Conservation (phyloP, 2,113 vertebrate genomes). For the Alligator sinensis region DNA sequence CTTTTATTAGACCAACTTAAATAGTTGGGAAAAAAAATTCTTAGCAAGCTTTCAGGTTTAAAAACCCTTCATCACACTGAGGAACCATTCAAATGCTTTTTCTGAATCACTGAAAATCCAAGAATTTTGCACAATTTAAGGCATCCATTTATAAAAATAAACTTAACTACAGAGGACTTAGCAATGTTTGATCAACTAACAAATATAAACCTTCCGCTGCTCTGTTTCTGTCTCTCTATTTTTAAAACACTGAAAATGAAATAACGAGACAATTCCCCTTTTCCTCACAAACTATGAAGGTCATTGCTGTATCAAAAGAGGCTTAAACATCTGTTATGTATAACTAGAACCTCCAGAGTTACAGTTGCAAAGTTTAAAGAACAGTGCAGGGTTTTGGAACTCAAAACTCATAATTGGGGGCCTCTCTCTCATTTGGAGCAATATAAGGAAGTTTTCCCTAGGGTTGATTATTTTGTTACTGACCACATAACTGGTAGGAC, state of each 20-base stretch:
- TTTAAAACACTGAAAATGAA: not conserved
- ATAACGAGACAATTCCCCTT: not conserved
- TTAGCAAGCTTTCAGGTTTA: too few species aligned
- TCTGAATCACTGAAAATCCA: not conserved
- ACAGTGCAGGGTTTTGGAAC: too few species aligned
- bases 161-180: not conserved
- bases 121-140: not conserved
- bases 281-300: not conserved
- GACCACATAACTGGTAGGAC: not conserved
- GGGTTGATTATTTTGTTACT: accelerated
- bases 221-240: not conserved
- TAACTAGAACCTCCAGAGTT: not conserved
- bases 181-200: not conserved
- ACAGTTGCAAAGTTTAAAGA: not conserved
- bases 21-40: too few species aligned
- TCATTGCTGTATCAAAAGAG: not conserved
- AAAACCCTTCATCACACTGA: too few species aligned
- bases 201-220: not conserved
- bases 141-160: not conserved
- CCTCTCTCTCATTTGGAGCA: not conserved
- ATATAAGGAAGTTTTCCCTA: not conserved
- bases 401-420: too few species aligned
- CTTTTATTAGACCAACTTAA: too few species aligned
- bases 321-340: not conserved
- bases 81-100: not conserved